phyloP scores from a whole-genome alignment of 2,113 vertebrate genomes.

The Fukomys damarensis region DNA sequence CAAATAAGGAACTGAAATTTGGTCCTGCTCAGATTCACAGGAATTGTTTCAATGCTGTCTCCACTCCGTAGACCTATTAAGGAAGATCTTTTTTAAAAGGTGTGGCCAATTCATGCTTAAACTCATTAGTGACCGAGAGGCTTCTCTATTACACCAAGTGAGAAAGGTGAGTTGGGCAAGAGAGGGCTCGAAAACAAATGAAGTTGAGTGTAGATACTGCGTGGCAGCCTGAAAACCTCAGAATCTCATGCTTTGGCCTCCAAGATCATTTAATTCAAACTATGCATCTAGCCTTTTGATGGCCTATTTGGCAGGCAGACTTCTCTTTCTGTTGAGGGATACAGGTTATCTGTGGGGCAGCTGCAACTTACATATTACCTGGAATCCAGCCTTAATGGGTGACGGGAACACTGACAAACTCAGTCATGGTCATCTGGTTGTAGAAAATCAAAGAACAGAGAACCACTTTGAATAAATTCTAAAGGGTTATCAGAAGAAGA shows the following conservation, averaged over 20 bases:
- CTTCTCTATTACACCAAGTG: neutral
- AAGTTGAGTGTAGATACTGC: neutral
- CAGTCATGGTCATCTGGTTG: neutral
- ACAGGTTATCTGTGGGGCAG: neutral
- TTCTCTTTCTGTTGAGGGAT: neutral
- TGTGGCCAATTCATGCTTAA: neutral
- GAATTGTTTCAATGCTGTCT: neutral
- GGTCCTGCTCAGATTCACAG: neutral
- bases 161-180: neutral
- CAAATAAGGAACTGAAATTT: neutral
- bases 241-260: neutral
- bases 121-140: neutral
- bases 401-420: neutral
- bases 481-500: neutral
- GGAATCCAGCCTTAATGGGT: neutral
- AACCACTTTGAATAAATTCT: neutral
- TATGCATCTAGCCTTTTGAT: neutral
- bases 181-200: neutral
- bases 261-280: neutral
- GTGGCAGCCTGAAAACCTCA: neutral
- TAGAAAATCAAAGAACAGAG: neutral
- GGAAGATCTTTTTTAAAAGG: slow-evolving; percentile 1
- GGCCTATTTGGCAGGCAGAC: neutral
- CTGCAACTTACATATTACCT: neutral
- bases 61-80: neutral